Base-by-base conservation (phyloP, 2,113 vertebrate genomes). In the Vulpes vulpes region DNA sequence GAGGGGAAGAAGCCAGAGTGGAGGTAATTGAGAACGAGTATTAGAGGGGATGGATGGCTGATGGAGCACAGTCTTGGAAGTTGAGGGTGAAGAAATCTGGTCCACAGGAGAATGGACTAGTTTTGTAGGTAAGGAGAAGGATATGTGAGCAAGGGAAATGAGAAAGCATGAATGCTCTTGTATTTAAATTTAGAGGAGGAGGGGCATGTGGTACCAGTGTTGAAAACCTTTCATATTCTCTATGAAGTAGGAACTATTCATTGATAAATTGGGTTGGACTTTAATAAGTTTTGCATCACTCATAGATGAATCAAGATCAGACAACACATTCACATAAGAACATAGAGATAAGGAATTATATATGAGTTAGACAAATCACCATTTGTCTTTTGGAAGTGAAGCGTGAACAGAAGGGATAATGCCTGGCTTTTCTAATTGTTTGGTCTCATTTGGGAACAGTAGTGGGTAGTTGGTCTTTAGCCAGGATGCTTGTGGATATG, bases 341-440 rank as follows among this genome's bases (percentile, higher is more conserved):
- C 59, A n/a, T 11, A 76, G 51, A 96, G 55, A 73, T 82, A 95
- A 80, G 65, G 76, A 92, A 78, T 88, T 86, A 79, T 22, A 23
- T 60, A 35, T 76, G 67, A 95, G 79, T 95, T 94, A 96, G 84
- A 92, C 90, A 96, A 95, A 95, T 98, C 92, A 89, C 43, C 60
- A 17, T 89, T 96, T 92, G 76, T 97, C 90, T 87, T 96, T 96
- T 90, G 94, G 94, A 97, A 96, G 30, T 96, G 83, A 97, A 97
- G 87, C 51, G 2, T 96, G 80, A 95, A 94, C 69, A 82, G 92
- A 91, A 94, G 30, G 95, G 84, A 43, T 81, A 94, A 91, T 10
- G 59, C 87, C 57, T 94, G 90, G 83, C 73, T 94, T 95, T 91
- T 81, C 87, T 97, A 97, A 97, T 98, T 94, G 83, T 94, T 98